Evolutionary conservation across 1,140 invertebrate genomes (phyloP), one percentile per base, ranked within the genome.

Genomic region (Pogonomyrmex barbatus): DNA sequence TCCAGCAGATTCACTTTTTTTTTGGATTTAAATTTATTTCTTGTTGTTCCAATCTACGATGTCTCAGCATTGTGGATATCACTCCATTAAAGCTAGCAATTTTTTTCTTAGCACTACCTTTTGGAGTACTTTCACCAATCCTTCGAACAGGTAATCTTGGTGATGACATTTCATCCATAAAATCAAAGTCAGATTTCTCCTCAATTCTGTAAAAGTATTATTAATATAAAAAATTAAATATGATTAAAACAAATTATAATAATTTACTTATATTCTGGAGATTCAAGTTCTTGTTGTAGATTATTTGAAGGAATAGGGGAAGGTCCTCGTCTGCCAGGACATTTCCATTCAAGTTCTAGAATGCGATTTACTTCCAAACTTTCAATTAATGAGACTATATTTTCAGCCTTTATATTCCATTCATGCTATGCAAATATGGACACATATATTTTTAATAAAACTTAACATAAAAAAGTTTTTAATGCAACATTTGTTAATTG

Each of bases 81-180:
- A 97, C 97, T 3, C 97, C 97, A 93, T 97, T 97, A 88, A 97
- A 96, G 56, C 96, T 97, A 0, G 97, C 97, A 1, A 97, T 97
- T 93, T 97, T 97, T 93, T 97, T 97, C 91, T 97, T 97, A 0
- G 97, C 97, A 88, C 97, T 97, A 5, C 97, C 97, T 89, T 97
- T 96, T 17, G 97, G 95, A 5, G 96, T 96, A 76, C 96, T 96
- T 86, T 95, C 94, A 0, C 96, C 96, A 85, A 96, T 96, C 88
- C 96, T 95, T 17, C 96, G 92, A 8, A 97, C 96, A 78, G 96
- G 96, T 60, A 97, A 91, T 85, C 96, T 95, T 33, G 97, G 95
- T 2, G 96, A 96, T 65, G 96, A 96, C 91, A 97, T 96, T 94
- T 97, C 97, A 87, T 97, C 97, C 96, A 97, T 96, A 79, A 97